These are phyloP conservation scores for Trachemys scripta DNA, from an alignment of 2,113 vertebrate genomes.

Conservation along the genomic window DNA sequence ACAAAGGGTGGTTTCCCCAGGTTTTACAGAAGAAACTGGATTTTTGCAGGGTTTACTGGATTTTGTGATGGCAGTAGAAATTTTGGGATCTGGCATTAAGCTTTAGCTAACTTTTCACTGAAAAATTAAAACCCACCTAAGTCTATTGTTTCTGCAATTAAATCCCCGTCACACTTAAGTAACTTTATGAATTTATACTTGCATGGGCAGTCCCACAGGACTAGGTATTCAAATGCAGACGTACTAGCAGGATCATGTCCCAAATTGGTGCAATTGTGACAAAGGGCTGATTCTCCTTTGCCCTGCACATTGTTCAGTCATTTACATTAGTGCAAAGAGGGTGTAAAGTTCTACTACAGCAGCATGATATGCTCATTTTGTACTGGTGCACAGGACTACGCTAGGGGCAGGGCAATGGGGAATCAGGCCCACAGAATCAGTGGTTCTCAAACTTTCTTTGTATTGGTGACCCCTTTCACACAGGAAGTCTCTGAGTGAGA, in stretches of 20 bases:
- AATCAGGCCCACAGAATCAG: background rate
- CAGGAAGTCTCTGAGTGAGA: too few species aligned
- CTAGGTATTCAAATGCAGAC: background rate
- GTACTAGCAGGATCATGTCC: background rate
- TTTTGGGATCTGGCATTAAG: background rate
- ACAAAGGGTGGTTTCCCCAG: background rate
- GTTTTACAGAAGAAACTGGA: background rate
- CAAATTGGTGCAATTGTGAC: background rate
- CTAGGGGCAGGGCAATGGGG: background rate
- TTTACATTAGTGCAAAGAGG: background rate
- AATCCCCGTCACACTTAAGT: background rate
- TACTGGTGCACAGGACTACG: background rate
- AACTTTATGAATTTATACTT: slow-evolving; percentile 46
- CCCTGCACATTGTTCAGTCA: background rate
- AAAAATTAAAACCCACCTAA: slow-evolving; percentile 47
- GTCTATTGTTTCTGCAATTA: slow-evolving; percentile 32
- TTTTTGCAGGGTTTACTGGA: background rate
- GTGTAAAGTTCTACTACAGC: background rate
- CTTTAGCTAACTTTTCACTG: background rate
- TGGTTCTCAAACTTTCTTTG: too few species aligned
- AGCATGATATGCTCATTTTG: background rate
- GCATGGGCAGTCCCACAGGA: background rate
- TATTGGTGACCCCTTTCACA: too few species aligned
- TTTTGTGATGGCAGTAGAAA: background rate
- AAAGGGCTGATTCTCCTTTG: background rate